Evolutionary conservation across 2,797 vertebrate species (phyloP).

Genomic region (Gorsachius magnificus): DNA sequence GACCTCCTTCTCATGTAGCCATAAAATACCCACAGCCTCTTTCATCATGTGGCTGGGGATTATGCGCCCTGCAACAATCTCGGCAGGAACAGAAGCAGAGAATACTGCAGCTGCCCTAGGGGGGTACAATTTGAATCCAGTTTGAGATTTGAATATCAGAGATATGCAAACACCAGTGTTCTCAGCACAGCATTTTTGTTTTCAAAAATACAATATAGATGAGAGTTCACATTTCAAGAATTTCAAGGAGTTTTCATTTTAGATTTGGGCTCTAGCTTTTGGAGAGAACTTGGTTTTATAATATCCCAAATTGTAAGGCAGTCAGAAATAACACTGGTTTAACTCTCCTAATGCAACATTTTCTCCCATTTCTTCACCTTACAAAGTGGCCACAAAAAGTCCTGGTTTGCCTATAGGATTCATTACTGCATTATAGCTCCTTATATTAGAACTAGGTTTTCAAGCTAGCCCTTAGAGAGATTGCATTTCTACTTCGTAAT

Average conservation of each 20-base stretch:
- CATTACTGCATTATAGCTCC: not conserved
- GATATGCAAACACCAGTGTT: not conserved
- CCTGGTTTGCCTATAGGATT: not conserved
- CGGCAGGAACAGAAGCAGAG: fast-evolving
- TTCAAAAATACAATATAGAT: not conserved
- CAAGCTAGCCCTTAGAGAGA: not conserved
- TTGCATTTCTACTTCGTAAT: conserved; percentile 4
- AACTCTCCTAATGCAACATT: not conserved
- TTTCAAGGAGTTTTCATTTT: not conserved
- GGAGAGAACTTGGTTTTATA: not conserved
- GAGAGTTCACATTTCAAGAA: not conserved
- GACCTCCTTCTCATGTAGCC: not conserved
- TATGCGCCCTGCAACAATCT: not conserved
- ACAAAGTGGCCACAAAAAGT: not conserved
- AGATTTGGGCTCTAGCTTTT: not conserved
- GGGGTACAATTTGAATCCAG: not conserved
- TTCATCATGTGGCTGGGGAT: not conserved
- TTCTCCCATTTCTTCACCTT: not conserved
- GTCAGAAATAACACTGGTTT: not conserved
- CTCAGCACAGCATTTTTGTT: not conserved
- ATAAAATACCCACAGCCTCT: not conserved
- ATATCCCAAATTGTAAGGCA: not conserved
- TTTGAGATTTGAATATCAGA: not conserved
- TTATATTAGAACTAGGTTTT: not conserved
- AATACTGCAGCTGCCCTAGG: not conserved